phyloP scores from a whole-genome alignment of 2,888 invertebrate species.

The Xestia rhomboidea region DNA sequence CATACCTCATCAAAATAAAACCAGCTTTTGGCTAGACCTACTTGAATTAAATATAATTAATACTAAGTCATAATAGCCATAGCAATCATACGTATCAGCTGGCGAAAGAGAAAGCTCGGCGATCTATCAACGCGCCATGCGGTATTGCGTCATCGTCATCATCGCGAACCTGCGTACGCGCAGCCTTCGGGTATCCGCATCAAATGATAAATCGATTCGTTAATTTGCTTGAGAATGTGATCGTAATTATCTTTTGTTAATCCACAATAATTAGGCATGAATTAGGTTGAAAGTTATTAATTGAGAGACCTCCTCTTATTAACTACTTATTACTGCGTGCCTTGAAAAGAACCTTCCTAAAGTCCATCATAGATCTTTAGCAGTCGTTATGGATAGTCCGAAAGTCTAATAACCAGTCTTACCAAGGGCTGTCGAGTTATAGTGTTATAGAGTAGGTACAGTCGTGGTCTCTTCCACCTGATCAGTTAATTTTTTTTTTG shows the following conservation, averaged over 20 bases:
- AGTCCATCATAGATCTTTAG: neutral
- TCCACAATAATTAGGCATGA: neutral
- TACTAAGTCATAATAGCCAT: slow-evolving; percentile 25
- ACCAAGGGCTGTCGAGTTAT: neutral
- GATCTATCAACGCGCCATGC: slow-evolving; percentile 73
- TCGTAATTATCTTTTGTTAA: slow-evolving; percentile 9
- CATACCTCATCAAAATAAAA: slow-evolving; percentile 8
- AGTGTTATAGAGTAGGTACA: too few relatives aligned
- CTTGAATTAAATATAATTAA: slow-evolving; percentile 23
- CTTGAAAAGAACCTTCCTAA: neutral
- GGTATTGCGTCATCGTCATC: slow-evolving; percentile 60
- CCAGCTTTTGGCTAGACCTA: neutral
- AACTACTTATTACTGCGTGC: neutral
- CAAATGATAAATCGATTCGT: slow-evolving; percentile 55
- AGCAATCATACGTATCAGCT: slow-evolving; percentile 37
- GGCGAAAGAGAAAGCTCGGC: slow-evolving; percentile 79
- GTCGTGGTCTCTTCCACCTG: too few relatives aligned
- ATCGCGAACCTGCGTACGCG: slow-evolving; percentile 72
- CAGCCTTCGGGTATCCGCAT: slow-evolving; percentile 50
- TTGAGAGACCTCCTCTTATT: neutral
- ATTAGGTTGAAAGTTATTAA: neutral
- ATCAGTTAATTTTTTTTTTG: too few relatives aligned
- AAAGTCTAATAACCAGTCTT: neutral
- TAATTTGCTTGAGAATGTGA: slow-evolving; percentile 29
- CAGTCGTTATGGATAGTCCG: neutral